Base-by-base conservation (phyloP, 1,140 invertebrate genomes). In the Drosophila albomicans region DNA sequence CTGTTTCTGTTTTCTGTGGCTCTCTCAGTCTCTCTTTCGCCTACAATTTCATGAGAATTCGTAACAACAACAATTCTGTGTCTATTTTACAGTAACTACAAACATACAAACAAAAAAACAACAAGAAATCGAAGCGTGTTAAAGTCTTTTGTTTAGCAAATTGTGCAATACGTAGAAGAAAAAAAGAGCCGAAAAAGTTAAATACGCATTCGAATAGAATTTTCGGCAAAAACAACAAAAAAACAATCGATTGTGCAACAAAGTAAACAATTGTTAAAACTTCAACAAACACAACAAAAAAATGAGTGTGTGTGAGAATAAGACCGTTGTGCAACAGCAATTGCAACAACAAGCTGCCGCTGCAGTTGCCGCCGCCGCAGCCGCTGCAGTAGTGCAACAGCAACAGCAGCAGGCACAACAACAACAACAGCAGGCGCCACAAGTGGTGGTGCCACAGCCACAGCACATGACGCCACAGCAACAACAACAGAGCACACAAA, bases 401-500 rank as follows among this genome's bases (percentile, higher is more conserved):
- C 68, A 74, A 13, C 84, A 88, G 20, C 76, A 82, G 5, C 76
- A 78, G 35, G 7, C 6, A 10, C 35, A 38, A 38, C 35, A 38
- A 10, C 82, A 86, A 10, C 82, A 86, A 43, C 74, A 81, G 46
- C 88, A 85, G 68, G 74, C 81, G 59, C 74, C 74, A 56, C 84
- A 84, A 74, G 76, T 84, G 73, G 76, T 84, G 73, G 80, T 82
- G 76, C 70, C 78, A 61, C 89, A 90, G 72, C 73, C 71, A 92
- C 93, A 93, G 93, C 93, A 92, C 93, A 94, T 93, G 94, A 95
- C 93, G 93, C 93, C 92, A 93, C 91, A 92, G 67, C 91, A 91
- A 66, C 91, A 92, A 79, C 95, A 95, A 92, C 95, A 96, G 85
- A 97, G 96, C 93, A 98, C 97, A 93, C 97, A 98, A 94, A 98